Evolutionary conservation across 2,797 vertebrate species (phyloP).

Genomic region (Anableps anableps): DNA sequence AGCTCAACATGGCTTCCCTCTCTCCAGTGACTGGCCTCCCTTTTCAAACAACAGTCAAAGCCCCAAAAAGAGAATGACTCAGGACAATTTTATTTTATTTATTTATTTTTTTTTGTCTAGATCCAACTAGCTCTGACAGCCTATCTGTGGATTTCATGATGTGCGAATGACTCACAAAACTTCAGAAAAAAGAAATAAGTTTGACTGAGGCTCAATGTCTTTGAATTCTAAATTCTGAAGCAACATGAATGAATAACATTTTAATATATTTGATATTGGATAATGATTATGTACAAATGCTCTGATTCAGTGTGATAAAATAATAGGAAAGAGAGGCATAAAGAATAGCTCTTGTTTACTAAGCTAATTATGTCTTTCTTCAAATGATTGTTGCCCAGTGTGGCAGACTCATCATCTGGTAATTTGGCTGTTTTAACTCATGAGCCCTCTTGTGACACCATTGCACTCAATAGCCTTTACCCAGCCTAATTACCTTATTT

Average conservation of each 20-base stretch:
- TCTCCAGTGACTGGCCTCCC: slow-evolving; percentile 56
- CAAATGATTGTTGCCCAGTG: slow-evolving; percentile 11
- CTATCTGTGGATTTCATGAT: slow-evolving; percentile 20
- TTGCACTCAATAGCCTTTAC: slow-evolving; percentile 43
- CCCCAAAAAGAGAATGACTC: slow-evolving; percentile 68
- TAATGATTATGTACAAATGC: slow-evolving; percentile 4
- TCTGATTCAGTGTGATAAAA: not conserved
- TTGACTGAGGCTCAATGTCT: not conserved
- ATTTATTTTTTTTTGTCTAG: slow-evolving; percentile 31
- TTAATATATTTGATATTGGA: not conserved
- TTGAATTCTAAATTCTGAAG: not conserved
- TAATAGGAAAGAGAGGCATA: not conserved
- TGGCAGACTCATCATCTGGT: slow-evolving; percentile 24
- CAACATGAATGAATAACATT: not conserved
- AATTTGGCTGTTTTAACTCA: slow-evolving; percentile 49
- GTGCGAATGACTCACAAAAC: slow-evolving; percentile 30
- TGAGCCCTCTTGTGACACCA: slow-evolving; percentile 42
- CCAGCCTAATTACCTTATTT: slow-evolving; percentile 65
- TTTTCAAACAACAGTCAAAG: slow-evolving; percentile 60
- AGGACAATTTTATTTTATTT: slow-evolving; percentile 58
- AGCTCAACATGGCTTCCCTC: slow-evolving; percentile 39
- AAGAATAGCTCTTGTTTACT: not conserved
- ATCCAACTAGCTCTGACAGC: slow-evolving; percentile 61
- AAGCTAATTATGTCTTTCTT: not conserved
- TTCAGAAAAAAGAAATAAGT: slow-evolving; percentile 9